A percentile compares a stretch with the other conserved stretches of the same genome.
phyloP scores from a whole-genome alignment of 2,888 invertebrate genomes.

The Drosophila acutilabella region DNA sequence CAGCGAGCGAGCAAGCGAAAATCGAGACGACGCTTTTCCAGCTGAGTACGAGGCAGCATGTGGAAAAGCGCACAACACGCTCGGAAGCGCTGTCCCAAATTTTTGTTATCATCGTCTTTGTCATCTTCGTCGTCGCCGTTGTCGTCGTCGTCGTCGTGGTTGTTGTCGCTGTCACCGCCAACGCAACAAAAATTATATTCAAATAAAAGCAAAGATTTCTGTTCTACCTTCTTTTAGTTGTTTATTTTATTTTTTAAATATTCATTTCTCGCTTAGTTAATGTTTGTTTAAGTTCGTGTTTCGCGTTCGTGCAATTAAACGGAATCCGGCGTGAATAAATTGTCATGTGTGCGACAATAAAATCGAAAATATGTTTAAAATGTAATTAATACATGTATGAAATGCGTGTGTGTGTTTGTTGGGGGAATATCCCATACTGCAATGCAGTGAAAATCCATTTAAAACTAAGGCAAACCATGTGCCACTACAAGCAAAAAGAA shows the following conservation, averaged over 20 bases:
- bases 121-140: slow-evolving; percentile 12
- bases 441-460: not conserved
- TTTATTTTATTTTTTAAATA: slow-evolving; percentile 14
- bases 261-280: slow-evolving; percentile 15
- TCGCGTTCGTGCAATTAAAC: slow-evolving; percentile 17
- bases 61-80: slow-evolving; percentile 72
- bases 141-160: slow-evolving; percentile 10
- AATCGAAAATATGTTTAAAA: slow-evolving; percentile 28
- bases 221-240: slow-evolving; percentile 7
- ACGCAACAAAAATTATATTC: slow-evolving; percentile 21
- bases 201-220: slow-evolving; percentile 5
- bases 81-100: slow-evolving; percentile 43
- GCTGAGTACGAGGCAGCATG: slow-evolving; percentile 75
- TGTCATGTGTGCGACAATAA: slow-evolving; percentile 36
- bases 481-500: too few relatives aligned
- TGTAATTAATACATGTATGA: slow-evolving; percentile 8
- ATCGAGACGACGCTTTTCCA: slow-evolving; percentile 64
- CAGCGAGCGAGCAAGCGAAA: slow-evolving; percentile 21
- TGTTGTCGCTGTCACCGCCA: slow-evolving; percentile 25
- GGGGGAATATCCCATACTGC: not conserved
- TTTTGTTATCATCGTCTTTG: slow-evolving; percentile 43
- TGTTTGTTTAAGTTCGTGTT: slow-evolving; percentile 10
- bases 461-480: not conserved
- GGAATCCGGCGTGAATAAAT: slow-evolving; percentile 7
- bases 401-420: slow-evolving; percentile 7